Conservation (phyloP, 2,113 vertebrate genomes). For the Labeo catla region DNA sequence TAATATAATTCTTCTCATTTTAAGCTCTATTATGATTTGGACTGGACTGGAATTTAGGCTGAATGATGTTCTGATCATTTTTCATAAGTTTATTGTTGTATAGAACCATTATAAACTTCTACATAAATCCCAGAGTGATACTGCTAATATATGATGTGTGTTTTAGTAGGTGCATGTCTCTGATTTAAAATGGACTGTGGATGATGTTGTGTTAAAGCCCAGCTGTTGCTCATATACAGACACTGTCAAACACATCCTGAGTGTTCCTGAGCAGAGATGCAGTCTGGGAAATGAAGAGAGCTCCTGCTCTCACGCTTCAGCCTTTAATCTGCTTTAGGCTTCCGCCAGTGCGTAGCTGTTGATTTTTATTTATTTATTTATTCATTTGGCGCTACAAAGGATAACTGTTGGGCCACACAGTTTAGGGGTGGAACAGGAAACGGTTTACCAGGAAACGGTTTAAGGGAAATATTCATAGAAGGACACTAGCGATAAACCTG, state of each 20-base stretch:
- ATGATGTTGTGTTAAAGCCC: conserved; percentile 18
- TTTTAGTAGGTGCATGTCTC: not conserved
- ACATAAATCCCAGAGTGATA: not conserved
- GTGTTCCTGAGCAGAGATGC: conserved; percentile 30
- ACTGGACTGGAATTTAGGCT: no score
- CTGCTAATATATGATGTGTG: conserved; percentile 10
- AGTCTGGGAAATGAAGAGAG: conserved; percentile 69
- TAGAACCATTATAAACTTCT: not conserved
- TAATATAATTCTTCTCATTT: no score
- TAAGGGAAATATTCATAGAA: not conserved
- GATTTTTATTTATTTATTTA: conserved; percentile 16
- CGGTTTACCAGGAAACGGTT: not conserved
- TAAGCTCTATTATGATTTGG: no score
- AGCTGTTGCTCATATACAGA: not conserved
- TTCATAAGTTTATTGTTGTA: no score
- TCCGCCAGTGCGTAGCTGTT: conserved; percentile 62
- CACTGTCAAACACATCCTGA: not conserved
- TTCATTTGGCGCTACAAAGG: conserved; percentile 4
- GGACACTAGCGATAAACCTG: not conserved
- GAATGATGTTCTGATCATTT: no score
- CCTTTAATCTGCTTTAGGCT: conserved; percentile 80
- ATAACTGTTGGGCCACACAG: conserved; percentile 25
- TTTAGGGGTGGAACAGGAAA: conserved; percentile 19
- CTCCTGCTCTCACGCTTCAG: conserved; percentile 69
- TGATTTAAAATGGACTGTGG: conserved; percentile 29